Percentiles rank a stretch among this genome's conserved stretches.
phyloP scores from a whole-genome alignment of 1,140 invertebrate species.

The Zaprionus ghesquierei region DNA sequence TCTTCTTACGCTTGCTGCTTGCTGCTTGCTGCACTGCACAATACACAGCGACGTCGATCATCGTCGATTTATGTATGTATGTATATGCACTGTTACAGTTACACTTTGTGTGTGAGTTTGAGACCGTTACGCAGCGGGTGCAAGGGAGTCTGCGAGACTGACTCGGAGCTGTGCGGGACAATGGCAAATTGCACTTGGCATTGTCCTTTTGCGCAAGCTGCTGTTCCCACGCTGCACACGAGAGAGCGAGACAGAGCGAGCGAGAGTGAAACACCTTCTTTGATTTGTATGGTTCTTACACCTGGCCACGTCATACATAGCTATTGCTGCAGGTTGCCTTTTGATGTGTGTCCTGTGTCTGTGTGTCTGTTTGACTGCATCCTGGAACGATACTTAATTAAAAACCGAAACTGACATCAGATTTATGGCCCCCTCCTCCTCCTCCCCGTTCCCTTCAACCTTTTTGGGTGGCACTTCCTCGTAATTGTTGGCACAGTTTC shows the following conservation, averaged over 20 bases:
- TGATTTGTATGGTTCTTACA: slow-evolving; percentile 54
- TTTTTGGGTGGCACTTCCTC: slow-evolving; percentile 61
- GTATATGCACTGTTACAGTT: slow-evolving; percentile 50
- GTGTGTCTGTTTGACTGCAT: not conserved
- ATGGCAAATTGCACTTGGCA: slow-evolving; percentile 75
- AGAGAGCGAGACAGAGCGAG: not conserved
- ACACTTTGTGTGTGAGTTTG: slow-evolving; percentile 34
- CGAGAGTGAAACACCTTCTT: slow-evolving; percentile 50
- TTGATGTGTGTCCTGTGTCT: slow-evolving; percentile 21
- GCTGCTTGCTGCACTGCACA: slow-evolving; percentile 24
- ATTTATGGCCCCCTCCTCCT: slow-evolving; percentile 54
- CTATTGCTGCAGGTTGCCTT: slow-evolving; percentile 58
- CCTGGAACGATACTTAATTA: slow-evolving; percentile 58
- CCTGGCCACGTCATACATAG: slow-evolving; percentile 53
- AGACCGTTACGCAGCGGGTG: slow-evolving; percentile 67
- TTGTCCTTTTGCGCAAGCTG: slow-evolving; percentile 77
- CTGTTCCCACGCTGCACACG: slow-evolving; percentile 61
- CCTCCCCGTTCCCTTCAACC: not conserved
- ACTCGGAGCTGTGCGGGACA: slow-evolving; percentile 28
- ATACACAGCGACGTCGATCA: slow-evolving; percentile 32
- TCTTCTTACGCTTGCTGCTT: slow-evolving; percentile 26
- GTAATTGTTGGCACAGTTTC: slow-evolving; percentile 60
- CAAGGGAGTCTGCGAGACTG: slow-evolving; percentile 13
- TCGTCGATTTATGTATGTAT: slow-evolving; percentile 25
- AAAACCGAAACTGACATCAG: slow-evolving; percentile 61